phyloP scores from a whole-genome alignment of 2,888 invertebrate species.

The Danaus chrysippus region DNA sequence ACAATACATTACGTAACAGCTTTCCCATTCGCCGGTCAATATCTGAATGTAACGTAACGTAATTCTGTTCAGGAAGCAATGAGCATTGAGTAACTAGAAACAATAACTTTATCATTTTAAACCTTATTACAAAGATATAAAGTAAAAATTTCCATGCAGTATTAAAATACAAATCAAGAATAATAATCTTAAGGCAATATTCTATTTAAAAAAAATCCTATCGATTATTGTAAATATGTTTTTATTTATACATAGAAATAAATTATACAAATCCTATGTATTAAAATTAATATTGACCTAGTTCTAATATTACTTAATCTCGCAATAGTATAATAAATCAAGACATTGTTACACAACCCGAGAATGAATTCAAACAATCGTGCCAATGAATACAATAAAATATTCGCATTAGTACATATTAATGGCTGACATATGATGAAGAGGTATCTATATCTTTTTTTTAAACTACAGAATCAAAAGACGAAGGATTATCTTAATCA shows the following conservation, averaged over 20 bases:
- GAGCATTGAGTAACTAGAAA: slow-evolving; percentile 8
- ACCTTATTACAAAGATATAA: background rate
- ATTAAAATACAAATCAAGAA: background rate
- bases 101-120: background rate
- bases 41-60: slow-evolving; percentile 34
- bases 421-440: too few species aligned
- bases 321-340: background rate
- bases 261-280: slow-evolving; percentile 12
- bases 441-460: too few species aligned
- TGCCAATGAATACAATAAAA: background rate
- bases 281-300: slow-evolving; percentile 17
- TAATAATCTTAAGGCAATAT: background rate
- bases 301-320: slow-evolving; percentile 1
- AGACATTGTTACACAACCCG: background rate
- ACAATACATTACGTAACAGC: slow-evolving; percentile 32
- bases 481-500: too few species aligned
- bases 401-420: background rate
- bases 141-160: background rate
- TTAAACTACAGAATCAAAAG: too few species aligned
- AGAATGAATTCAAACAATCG: background rate
- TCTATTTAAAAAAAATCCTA: too few species aligned
- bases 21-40: slow-evolving; percentile 34
- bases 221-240: too few species aligned
- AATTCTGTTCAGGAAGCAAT: slow-evolving; percentile 35
- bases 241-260: background rate